A percentile compares a stretch with the other conserved stretches of the same genome.
These are phyloP conservation scores for Eristalinus aeneus DNA, from an alignment of 2,888 invertebrate species.

Conservation along the genomic window DNA sequence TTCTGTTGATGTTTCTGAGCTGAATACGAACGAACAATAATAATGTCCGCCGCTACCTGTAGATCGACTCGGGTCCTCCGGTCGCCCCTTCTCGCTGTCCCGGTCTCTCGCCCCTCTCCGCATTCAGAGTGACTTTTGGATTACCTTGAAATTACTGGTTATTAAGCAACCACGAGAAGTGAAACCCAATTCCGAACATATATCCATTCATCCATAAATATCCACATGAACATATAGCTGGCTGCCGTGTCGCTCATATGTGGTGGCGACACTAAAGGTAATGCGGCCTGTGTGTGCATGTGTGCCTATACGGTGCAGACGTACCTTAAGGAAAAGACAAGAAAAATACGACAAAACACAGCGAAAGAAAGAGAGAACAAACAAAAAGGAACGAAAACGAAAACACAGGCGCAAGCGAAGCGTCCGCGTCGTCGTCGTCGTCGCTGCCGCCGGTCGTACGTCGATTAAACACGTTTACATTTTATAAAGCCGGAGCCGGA, in stretches of 20 bases:
- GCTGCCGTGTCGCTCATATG: neutral
- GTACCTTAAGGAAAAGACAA: constrained; percentile 46
- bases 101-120: constrained; percentile 47
- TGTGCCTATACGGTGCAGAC: constrained; percentile 25
- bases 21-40: constrained; percentile 54
- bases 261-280: constrained; percentile 25
- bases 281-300: constrained; percentile 7
- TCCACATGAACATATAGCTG: constrained; percentile 35
- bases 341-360: constrained; percentile 1
- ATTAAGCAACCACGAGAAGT: constrained; percentile 71
- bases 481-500: constrained; percentile 51
- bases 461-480: constrained; percentile 67
- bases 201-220: constrained; percentile 70
- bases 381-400: constrained; percentile 5
- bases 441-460: constrained; percentile 34
- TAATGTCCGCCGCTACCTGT: constrained; percentile 60
- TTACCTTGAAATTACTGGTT: constrained; percentile 71
- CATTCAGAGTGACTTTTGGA: constrained; percentile 69
- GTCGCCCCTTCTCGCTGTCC: neutral
- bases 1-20: constrained; percentile 62
- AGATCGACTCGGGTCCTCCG: constrained; percentile 39
- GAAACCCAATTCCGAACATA: constrained; percentile 71
- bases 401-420: constrained; percentile 25
- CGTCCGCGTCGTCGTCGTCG: constrained; percentile 9
- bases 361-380: constrained; percentile 19